phyloP scores from a whole-genome alignment of 2,113 vertebrate species.

The Psophia crepitans region DNA sequence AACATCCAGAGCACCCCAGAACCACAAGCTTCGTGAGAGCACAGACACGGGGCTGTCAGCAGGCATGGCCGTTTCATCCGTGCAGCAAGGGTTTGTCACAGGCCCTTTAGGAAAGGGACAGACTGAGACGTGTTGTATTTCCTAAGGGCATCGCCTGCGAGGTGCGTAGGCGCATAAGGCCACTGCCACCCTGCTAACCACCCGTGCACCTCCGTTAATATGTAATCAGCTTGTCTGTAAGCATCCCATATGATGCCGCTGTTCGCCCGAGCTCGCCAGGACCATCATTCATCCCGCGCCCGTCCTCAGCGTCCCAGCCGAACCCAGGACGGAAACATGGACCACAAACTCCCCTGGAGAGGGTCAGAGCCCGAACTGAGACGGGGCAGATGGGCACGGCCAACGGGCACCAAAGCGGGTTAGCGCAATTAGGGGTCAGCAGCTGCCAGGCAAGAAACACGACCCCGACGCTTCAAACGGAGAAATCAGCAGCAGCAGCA shows the following conservation, averaged over 20 bases:
- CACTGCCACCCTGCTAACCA: background rate
- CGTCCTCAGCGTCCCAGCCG: accelerated
- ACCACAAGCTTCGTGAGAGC: accelerated
- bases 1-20: accelerated
- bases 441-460: accelerated
- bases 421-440: accelerated
- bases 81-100: too few relatives aligned
- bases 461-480: accelerated
- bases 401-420: accelerated
- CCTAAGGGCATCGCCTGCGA: accelerated
- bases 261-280: accelerated
- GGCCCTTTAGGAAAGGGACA: too few relatives aligned
- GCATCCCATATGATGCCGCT: accelerated
- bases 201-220: accelerated
- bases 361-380: accelerated
- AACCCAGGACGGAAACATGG: accelerated
- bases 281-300: accelerated
- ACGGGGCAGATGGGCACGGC: accelerated
- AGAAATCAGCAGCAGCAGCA: accelerated
- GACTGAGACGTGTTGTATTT: background rate
- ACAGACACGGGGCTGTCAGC: background rate
- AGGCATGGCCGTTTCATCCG: accelerated
- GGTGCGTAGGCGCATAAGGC: accelerated
- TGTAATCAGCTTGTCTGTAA: background rate
- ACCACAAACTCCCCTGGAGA: too few relatives aligned